Conservation (phyloP, 2,797 vertebrate genomes). For the Leptoclinus maculatus region DNA sequence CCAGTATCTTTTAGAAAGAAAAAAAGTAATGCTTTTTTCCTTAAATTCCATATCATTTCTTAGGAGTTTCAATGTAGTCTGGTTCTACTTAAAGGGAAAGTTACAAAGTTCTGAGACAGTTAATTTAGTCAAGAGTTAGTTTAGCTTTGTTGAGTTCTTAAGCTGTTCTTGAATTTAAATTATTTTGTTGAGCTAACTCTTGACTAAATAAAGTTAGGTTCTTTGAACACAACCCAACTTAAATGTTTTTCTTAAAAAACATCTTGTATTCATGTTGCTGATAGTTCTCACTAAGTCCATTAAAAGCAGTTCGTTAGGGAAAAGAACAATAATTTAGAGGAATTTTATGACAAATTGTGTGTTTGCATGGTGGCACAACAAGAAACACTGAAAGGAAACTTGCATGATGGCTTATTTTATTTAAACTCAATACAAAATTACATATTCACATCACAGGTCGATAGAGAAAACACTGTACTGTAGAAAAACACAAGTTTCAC, state of each 20-base stretch:
- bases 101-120: background rate
- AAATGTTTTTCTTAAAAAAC: background rate
- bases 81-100: background rate
- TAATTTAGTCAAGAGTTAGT: background rate
- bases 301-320: background rate
- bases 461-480: constrained; percentile 44
- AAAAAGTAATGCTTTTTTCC: too few species aligned
- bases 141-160: background rate
- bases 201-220: too few species aligned
- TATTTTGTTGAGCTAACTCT: background rate
- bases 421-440: constrained; percentile 60
- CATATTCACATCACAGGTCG: constrained; percentile 56
- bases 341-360: background rate
- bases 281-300: background rate
- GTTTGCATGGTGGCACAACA: background rate
- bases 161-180: background rate
- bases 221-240: background rate
- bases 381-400: background rate
- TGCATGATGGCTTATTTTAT: constrained; percentile 58
- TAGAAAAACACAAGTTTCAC: constrained; percentile 36
- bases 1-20: too few species aligned
- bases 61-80: background rate
- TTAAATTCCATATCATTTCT: background rate
- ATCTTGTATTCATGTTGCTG: background rate
- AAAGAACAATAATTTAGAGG: background rate